Conservation (phyloP, 92 coral and sea anemone genomes). For the Nematostella vectensis region DNA sequence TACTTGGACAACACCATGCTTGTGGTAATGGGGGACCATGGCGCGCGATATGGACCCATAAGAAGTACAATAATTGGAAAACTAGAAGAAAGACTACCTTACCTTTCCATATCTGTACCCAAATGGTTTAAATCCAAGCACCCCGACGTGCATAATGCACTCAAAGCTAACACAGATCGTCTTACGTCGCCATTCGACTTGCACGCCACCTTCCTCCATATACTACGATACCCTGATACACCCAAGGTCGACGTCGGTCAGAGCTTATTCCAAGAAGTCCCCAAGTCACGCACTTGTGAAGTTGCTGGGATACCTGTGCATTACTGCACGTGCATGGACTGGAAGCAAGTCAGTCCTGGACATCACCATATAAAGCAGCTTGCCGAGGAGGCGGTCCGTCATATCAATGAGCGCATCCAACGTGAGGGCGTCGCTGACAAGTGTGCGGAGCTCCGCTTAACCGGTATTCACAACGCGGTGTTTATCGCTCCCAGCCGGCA, state of each 20-base stretch:
- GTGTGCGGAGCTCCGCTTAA: constrained; percentile 29
- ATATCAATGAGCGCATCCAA: constrained; percentile 19
- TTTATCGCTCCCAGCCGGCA: constrained; percentile 19
- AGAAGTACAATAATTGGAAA: too few species aligned
- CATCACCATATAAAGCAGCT: constrained; percentile 25
- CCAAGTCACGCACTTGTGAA: constrained; percentile 41
- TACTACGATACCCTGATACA: constrained; percentile 22
- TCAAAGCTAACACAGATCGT: constrained; percentile 22
- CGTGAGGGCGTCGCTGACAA: constrained; percentile 13
- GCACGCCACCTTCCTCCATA: constrained; percentile 49
- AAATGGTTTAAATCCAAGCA: constrained; percentile 37
- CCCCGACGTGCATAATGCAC: constrained; percentile 23
- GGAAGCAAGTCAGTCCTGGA: constrained; percentile 21
- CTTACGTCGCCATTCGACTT: constrained; percentile 53
- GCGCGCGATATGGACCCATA: too few species aligned
- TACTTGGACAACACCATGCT: too few species aligned
- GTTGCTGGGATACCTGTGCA: constrained; percentile 49
- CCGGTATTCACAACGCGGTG: constrained; percentile 29
- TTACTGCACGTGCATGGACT: too few species aligned
- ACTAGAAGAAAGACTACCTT: too few species aligned
- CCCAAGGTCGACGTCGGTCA: constrained; percentile 23
- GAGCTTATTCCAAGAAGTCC: constrained; percentile 45
- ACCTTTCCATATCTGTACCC: too few species aligned
- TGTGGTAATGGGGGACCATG: too few species aligned
- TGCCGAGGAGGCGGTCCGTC: constrained; percentile 15